A percentile compares a stretch with the other conserved stretches of the same genome.
These are phyloP conservation scores for Microtus montanus DNA, from an alignment of 2,113 vertebrate species.

Conservation along the genomic window DNA sequence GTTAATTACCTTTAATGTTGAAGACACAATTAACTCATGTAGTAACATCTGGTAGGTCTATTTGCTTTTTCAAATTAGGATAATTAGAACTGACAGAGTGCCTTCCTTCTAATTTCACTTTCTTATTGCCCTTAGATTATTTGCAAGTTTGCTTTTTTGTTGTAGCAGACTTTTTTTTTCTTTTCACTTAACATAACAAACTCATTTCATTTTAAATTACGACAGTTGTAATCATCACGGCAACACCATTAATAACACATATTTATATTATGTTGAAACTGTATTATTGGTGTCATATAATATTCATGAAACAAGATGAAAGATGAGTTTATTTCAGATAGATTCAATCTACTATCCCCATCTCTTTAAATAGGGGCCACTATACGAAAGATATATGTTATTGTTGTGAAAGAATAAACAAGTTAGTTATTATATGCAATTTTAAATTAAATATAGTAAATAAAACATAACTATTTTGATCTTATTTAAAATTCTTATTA, in stretches of 20 bases:
- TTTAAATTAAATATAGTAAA: neutral
- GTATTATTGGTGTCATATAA: neutral
- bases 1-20: constrained; percentile 76
- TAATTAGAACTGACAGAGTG: constrained; percentile 78
- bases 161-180: neutral
- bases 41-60: constrained; percentile 74
- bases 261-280: neutral
- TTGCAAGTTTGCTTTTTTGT: constrained; percentile 47
- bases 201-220: constrained; percentile 45
- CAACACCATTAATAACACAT: neutral
- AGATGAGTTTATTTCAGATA: neutral
- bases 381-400: neutral
- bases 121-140: constrained; percentile 47
- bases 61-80: constrained; percentile 74
- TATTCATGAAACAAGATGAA: constrained; percentile 17
- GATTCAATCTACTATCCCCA: neutral
- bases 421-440: neutral
- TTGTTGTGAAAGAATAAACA: neutral
- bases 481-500: constrained; percentile 13
- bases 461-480: constrained; percentile 26
- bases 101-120: constrained; percentile 65
- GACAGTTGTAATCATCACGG: neutral
- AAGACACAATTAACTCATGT: constrained; percentile 73
- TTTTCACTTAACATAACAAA: constrained; percentile 13
- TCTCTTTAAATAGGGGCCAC: neutral